Conservation (phyloP, 2,113 vertebrate species). For the Microcebus jonahi region DNA sequence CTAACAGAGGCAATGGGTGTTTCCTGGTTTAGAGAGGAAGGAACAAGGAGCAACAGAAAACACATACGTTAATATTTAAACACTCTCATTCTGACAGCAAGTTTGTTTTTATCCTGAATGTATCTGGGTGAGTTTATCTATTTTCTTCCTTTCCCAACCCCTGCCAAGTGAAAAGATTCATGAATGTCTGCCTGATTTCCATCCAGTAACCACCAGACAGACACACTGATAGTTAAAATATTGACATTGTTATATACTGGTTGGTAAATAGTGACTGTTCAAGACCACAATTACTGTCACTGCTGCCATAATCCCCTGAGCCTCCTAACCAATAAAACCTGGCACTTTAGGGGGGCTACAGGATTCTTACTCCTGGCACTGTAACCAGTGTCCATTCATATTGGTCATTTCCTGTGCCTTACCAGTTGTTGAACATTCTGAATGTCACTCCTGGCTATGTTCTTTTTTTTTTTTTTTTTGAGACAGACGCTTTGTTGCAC, state of each 20-base stretch:
- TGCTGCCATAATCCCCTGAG: neutral
- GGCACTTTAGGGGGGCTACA: neutral
- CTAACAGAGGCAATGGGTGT: neutral
- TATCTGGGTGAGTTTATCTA: neutral
- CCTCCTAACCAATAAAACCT: neutral
- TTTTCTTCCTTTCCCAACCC: neutral
- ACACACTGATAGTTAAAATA: neutral
- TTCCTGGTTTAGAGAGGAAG: neutral
- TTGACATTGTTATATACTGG: neutral
- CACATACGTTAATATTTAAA: neutral
- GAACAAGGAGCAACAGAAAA: neutral
- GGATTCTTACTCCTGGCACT: neutral
- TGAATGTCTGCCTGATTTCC: neutral
- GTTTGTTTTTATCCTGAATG: neutral
- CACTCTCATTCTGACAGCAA: neutral
- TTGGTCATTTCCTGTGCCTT: no score
- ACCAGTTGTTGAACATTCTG: neutral
- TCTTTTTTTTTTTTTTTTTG: no score
- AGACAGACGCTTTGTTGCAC: no score
- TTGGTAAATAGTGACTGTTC: neutral
- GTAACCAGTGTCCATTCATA: neutral
- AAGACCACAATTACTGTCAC: neutral
- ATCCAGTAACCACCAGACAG: neutral
- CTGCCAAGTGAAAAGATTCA: neutral
- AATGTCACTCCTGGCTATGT: neutral